Percentiles rank a stretch among this genome's conserved stretches.
Conservation (phyloP, 2,113 vertebrate genomes). For the Himantopus leucocephalus region DNA sequence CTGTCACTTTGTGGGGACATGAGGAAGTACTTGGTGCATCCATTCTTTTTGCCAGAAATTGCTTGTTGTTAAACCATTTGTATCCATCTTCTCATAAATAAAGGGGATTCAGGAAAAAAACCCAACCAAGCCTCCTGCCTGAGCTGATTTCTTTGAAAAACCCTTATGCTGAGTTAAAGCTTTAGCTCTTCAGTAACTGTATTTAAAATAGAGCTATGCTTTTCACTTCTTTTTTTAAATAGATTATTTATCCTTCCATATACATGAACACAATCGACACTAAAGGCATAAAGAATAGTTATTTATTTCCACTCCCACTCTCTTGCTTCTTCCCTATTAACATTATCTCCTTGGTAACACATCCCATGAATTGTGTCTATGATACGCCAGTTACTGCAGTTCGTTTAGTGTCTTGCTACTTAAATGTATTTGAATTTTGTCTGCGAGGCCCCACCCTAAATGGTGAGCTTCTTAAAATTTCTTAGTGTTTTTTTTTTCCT, state of each 20-base stretch:
- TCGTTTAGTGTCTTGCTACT: not conserved
- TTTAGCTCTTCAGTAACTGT: not conserved
- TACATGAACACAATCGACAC: not conserved
- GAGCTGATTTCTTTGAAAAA: not conserved
- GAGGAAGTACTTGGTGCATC: not conserved
- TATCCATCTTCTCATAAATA: not conserved
- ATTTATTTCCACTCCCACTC: slow-evolving; percentile 44
- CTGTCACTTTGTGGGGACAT: not conserved
- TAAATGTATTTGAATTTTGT: not conserved
- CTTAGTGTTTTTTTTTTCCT: not conserved
- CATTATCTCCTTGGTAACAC: slow-evolving; percentile 62
- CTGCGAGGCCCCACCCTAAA: not conserved
- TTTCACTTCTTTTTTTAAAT: not conserved
- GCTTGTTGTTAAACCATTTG: not conserved
- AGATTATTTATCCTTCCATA: slow-evolving; percentile 52
- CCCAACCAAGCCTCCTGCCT: not conserved
- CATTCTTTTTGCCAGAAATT: not conserved
- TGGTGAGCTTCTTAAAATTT: not conserved
- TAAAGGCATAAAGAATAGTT: slow-evolving; percentile 34
- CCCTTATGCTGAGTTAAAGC: not conserved
- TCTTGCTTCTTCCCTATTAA: slow-evolving; percentile 30
- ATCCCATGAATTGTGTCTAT: not conserved
- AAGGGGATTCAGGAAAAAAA: not conserved
- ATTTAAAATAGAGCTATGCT: slow-evolving; percentile 20
- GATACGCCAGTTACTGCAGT: not conserved